Evolutionary conservation across 23 tunicate species (phyloP).

Genomic region (Ciona savignyi): DNA sequence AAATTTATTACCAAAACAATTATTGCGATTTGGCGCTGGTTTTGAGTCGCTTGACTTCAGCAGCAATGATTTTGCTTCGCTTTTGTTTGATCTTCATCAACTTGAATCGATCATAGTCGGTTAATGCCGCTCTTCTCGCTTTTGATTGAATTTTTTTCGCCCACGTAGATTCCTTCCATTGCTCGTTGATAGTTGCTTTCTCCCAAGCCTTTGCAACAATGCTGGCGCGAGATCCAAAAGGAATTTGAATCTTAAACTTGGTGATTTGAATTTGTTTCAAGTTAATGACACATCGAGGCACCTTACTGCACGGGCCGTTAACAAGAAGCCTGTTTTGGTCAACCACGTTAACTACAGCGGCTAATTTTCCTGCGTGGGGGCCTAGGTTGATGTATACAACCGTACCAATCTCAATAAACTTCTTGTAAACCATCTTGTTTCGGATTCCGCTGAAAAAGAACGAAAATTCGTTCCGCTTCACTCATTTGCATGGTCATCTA

Average conservation of each 20-base stretch:
- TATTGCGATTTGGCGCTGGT: conserved; percentile 3
- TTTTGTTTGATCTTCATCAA: conserved; percentile 66
- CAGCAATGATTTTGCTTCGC: conserved; percentile 42
- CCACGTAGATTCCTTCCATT: conserved; percentile 75
- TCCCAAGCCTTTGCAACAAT: conserved; percentile 69
- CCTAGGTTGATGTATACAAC: conserved; percentile 81
- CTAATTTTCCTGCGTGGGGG: conserved; percentile 74
- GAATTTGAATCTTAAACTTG: conserved; percentile 30
- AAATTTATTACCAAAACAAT: neutral
- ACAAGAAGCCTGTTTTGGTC: conserved; percentile 85
- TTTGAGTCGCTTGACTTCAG: conserved; percentile 34
- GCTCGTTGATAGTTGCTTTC: conserved; percentile 31
- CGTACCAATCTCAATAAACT: conserved; percentile 82
- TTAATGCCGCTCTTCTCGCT: conserved; percentile 36
- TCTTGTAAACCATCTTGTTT: conserved; percentile 69
- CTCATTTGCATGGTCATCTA: neutral
- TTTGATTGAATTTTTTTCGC: conserved; percentile 65
- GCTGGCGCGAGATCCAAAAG: conserved; percentile 51
- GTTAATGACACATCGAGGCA: conserved; percentile 60
- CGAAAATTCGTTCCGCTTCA: neutral
- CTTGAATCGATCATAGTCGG: conserved; percentile 68
- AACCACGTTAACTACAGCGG: conserved; percentile 83
- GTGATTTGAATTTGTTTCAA: conserved; percentile 75
- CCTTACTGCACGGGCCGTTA: conserved; percentile 81
- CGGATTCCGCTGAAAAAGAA: neutral